Evolutionary conservation across 1,140 invertebrate species (phyloP), one percentile per base, ranked within the genome.

Genomic region (Hydropsyche tenuis): DNA sequence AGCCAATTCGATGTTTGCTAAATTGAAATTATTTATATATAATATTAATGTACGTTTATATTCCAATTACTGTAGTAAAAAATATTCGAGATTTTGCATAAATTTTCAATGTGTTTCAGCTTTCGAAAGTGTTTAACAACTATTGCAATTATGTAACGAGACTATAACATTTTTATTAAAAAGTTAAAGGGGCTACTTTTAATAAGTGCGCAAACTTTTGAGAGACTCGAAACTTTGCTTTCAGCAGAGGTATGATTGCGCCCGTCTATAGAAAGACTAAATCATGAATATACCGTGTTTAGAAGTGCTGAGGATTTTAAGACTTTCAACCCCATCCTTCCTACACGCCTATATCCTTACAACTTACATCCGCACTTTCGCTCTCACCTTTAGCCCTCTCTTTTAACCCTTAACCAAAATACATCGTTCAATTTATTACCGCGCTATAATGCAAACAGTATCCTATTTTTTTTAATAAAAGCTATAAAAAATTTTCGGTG

Each of bases 151-250:
- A 60, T 60, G 23, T 27, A 22, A 27, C 56, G 56, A 20, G 56
- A 23, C 56, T 27, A 60, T 60, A 60, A 60, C 22, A 60, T 60
- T 60, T 60, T 60, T 60, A 60, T 60, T 60, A 60, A 60, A 60
- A 60, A 60, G 56, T 60, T 60, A 60, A 60, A 60, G 23, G 69
- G 73, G 69, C 71, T 75, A 66, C 73, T 75, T 75, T 75, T 71
- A 75, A 75, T 72, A 72, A 72, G 73, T 72, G 72, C 62, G 69
- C 48, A 75, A 75, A 75, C 63, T 75, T 76, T 64, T 22, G 72
- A 73, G 75, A 76, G 56, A 68, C 72, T 76, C 72, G 72, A 75
- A 76, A 76, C 75, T 76, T 76, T 76, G 75, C 75, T 76, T 68
- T 76, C 72, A 76, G 65, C 56, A 60, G 23, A 71, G 72, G 68